These are phyloP conservation scores for Cariama cristata DNA, from an alignment of 2,113 vertebrate genomes.

Conservation along the genomic window DNA sequence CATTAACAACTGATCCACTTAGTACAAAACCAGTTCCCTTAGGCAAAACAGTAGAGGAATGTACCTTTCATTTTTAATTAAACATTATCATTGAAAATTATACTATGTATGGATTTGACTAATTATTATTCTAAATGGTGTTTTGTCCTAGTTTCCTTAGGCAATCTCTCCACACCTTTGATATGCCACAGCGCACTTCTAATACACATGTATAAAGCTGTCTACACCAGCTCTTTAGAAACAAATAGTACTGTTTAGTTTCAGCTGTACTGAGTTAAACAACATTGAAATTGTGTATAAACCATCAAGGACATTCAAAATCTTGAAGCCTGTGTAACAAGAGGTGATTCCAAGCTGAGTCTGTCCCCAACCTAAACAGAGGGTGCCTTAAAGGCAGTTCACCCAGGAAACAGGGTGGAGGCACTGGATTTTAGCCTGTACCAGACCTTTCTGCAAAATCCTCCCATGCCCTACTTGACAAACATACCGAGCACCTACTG, in stretches of 20 bases:
- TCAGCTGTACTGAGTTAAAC: neutral
- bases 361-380: neutral
- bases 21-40: conserved; percentile 17
- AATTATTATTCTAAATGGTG: neutral
- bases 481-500: neutral
- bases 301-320: conserved; percentile 1
- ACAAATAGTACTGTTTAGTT: neutral
- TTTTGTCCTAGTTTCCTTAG: neutral
- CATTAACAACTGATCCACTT: conserved; percentile 23
- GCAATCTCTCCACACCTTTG: neutral
- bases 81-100: neutral
- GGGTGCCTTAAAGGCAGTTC: neutral
- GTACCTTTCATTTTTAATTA: neutral
- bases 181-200: rapidly evolving
- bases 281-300: neutral
- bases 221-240: neutral
- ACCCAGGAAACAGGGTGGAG: neutral
- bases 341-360: neutral
- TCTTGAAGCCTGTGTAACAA: neutral
- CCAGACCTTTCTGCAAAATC: neutral
- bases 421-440: neutral
- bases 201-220: neutral
- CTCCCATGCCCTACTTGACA: neutral
- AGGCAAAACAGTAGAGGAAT: neutral
- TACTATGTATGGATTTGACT: neutral